Evolutionary conservation across 92 coral and sea anemone species (phyloP).

Genomic region (Scolanthus callimorphus): DNA sequence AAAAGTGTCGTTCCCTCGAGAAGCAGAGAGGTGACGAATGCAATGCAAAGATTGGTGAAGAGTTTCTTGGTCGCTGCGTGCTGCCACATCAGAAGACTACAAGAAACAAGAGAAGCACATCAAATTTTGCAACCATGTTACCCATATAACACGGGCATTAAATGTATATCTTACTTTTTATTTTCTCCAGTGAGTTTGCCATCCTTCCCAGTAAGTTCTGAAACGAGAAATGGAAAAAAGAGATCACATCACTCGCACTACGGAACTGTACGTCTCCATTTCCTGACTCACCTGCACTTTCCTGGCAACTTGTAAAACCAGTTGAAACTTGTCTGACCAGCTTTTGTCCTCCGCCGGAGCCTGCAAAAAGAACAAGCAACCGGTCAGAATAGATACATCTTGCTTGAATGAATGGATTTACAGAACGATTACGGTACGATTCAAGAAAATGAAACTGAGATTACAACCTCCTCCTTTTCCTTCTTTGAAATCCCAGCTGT

Average conservation of each 20-base stretch:
- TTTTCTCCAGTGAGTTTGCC: slow-evolving; percentile 84
- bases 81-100: slow-evolving; percentile 90
- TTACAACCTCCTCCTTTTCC: slow-evolving; percentile 64
- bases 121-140: no score
- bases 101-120: no score
- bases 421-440: no score
- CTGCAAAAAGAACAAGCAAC: slow-evolving; percentile 9
- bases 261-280: no score
- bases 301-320: slow-evolving; percentile 95
- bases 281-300: slow-evolving; percentile 95
- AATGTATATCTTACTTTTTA: slow-evolving; percentile 60
- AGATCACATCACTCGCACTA: not conserved
- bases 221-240: not conserved
- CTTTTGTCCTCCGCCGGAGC: slow-evolving; percentile 63
- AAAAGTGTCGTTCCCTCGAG: slow-evolving; percentile 76
- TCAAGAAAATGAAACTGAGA: no score
- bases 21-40: slow-evolving; percentile 54
- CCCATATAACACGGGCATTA: no score
- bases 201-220: slow-evolving; percentile 79
- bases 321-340: slow-evolving; percentile 98
- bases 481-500: slow-evolving; percentile 57
- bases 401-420: not conserved
- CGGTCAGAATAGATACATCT: not conserved
- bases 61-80: slow-evolving; percentile 68
- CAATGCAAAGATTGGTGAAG: slow-evolving; percentile 42